Base-by-base conservation (phyloP, 2,888 invertebrate genomes). In the Drosophila parthenogenetica region DNA sequence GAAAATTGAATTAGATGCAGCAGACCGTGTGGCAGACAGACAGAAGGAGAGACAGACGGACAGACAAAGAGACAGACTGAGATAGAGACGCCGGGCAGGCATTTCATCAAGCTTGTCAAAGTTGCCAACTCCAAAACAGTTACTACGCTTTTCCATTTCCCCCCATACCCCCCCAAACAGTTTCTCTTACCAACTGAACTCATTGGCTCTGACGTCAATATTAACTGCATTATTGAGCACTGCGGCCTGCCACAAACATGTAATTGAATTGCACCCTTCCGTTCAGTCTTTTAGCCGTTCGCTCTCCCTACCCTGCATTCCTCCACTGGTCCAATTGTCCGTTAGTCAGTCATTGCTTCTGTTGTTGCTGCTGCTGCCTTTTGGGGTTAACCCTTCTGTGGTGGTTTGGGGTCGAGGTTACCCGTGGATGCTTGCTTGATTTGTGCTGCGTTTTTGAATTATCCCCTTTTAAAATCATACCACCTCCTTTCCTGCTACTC, bases 1-100 rank as follows among this genome's bases (percentile, higher is more conserved):
- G 84, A 85, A 85, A 89, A 89, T 87, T 87, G 89, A 89, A 84
- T 89, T 87, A 87, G 86, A 87, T 87, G 87, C 89, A 87, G 87
- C 79, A 87, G 89, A 87, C 86, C 86, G 80, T 88, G 79, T 77
- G 77, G 58, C 59, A 60, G 69, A 77, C 78, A 69, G 55, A 73
- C 64, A 57, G 48, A 22, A 54, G 43, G 53, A 29, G 16, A 45
- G 39, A 59, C 14, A 35, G 37, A 50, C 48, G 39, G 49, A 40
- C 13, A 16, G 45, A 35, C 13, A n/a, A 50, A 29, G 19, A 14
- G 19, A 40, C 40, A 16, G 53, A 16, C 17, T 46, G 32, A 58
- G 60, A 29, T 35, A 37, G 69, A 69, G 54, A 50, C 16, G 40
- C 11, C 40, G 57, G 37, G 50, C 45, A 42, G 60, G 14, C 63